These are phyloP conservation scores for Elgaria multicarinata DNA, from an alignment of 2,113 vertebrate species.

Conservation along the genomic window DNA sequence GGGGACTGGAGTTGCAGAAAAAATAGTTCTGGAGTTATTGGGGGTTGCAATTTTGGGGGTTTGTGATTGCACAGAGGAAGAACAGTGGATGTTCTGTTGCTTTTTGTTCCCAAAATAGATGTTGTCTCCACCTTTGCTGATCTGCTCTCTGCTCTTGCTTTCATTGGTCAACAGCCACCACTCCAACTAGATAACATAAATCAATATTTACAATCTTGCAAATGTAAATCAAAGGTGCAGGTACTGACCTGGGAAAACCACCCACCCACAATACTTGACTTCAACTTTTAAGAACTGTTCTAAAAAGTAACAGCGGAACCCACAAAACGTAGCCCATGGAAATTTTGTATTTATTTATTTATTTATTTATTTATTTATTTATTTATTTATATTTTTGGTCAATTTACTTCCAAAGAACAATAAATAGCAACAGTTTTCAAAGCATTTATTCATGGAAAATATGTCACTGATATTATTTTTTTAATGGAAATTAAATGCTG, in stretches of 20 bases:
- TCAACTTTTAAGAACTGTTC: background rate
- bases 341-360: too few species aligned
- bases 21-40: too few species aligned
- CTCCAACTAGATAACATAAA: background rate
- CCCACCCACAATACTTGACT: too few species aligned
- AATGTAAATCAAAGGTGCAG: background rate
- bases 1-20: too few species aligned
- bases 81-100: too few species aligned
- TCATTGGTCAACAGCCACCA: too few species aligned
- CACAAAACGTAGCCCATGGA: background rate
- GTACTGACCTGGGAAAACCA: background rate
- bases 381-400: background rate
- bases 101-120: too few species aligned
- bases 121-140: too few species aligned
- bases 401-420: slow-evolving; percentile 34
- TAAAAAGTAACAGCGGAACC: slow-evolving; percentile 26
- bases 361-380: too few species aligned
- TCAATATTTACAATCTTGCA: background rate
- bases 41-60: too few species aligned
- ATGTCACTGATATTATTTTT: slow-evolving; percentile 33
- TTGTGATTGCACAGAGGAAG: too few species aligned
- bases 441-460: slow-evolving; percentile 32
- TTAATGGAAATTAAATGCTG: slow-evolving; percentile 7
- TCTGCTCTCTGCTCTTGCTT: too few species aligned
- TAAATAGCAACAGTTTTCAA: background rate